phyloP scores from a whole-genome alignment of 1,140 invertebrate genomes.

The Drosophila sp. region DNA sequence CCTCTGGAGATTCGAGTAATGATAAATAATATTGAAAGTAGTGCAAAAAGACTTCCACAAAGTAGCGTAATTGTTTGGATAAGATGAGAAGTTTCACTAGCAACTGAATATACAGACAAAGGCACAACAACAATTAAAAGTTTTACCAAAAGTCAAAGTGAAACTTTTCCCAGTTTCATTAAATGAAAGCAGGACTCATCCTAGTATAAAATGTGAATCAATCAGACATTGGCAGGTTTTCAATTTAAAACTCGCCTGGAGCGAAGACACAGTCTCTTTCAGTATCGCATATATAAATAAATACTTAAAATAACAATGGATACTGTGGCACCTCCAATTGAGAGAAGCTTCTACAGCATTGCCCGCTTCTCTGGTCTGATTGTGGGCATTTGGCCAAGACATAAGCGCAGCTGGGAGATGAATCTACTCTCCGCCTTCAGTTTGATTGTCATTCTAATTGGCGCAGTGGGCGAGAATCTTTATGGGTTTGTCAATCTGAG shows the following conservation, averaged over 20 bases:
- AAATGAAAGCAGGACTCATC: no score
- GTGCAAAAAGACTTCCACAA: background rate
- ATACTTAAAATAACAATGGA: conserved; percentile 45
- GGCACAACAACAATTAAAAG: conserved; percentile 76
- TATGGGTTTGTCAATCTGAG: conserved; percentile 68
- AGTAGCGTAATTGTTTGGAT: background rate
- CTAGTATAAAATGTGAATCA: conserved; percentile 44
- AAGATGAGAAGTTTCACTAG: background rate
- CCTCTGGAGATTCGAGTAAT: no score
- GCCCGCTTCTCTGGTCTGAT: conserved; percentile 64
- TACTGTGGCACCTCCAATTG: conserved; percentile 45
- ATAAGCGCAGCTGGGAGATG: conserved; percentile 32
- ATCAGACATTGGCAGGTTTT: conserved; percentile 12
- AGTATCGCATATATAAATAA: conserved; percentile 4
- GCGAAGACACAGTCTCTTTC: background rate
- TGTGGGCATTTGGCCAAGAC: conserved; percentile 70
- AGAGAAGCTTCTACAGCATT: conserved; percentile 65
- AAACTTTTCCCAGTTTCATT: conserved; percentile 5
- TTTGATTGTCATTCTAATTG: conserved; percentile 59
- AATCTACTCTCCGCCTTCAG: conserved; percentile 60
- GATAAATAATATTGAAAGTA: background rate
- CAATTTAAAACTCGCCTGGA: conserved; percentile 44
- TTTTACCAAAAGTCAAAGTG: conserved; percentile 59
- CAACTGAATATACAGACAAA: conserved; percentile 53
- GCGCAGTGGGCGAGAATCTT: conserved; percentile 65